Conservation (phyloP, 2,113 vertebrate genomes). For the Mesocricetus auratus region DNA sequence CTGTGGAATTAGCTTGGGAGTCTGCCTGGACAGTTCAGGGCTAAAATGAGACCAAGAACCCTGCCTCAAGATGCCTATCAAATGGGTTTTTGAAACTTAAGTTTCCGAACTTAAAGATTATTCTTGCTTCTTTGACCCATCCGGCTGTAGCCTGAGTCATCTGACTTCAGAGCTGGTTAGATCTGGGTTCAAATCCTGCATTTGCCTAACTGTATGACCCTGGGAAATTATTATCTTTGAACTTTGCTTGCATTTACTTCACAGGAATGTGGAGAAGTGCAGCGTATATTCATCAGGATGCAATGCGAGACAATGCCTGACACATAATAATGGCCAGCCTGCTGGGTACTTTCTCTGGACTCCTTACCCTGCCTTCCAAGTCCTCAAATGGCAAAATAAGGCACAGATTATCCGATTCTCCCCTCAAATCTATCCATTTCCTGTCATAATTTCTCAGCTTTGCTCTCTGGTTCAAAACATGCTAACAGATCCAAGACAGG, state of each 20-base stretch:
- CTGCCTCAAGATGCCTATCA: not conserved
- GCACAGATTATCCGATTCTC: not conserved
- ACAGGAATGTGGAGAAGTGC: not conserved
- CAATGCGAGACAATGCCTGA: not conserved
- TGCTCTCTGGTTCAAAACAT: not conserved
- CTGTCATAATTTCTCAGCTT: not conserved
- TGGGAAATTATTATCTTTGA: constrained; percentile 1
- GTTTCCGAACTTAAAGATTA: not conserved
- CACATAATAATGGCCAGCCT: not conserved
- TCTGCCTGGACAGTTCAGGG: not conserved
- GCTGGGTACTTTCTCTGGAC: not conserved
- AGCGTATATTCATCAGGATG: not conserved
- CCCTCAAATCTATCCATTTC: not conserved
- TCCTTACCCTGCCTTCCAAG: not conserved
- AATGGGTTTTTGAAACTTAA: not conserved
- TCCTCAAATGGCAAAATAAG: not conserved
- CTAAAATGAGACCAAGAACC: constrained; percentile 30
- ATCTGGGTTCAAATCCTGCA: not conserved
- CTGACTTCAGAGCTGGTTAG: not conserved
- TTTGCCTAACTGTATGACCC: not conserved
- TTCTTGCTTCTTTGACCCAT: not conserved
- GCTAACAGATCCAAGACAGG: not conserved
- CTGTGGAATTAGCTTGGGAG: not conserved
- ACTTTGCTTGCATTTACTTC: not conserved
- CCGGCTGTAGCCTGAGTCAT: not conserved